Conservation (phyloP, 2,113 vertebrate genomes). For the Rousettus leschenaultii region DNA sequence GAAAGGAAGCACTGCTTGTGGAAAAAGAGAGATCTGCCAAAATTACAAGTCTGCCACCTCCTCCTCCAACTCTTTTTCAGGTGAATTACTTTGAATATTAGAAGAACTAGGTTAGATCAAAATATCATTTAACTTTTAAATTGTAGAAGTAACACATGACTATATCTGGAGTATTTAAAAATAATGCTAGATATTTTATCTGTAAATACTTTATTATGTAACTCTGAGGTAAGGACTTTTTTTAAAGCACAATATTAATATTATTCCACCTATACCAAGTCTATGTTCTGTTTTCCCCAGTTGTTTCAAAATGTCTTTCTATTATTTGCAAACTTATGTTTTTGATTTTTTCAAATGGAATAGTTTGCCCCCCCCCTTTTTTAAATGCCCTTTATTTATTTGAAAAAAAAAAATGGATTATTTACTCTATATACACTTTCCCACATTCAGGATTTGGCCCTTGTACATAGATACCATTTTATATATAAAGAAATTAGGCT, state of each 20-base stretch:
- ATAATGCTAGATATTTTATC: not conserved
- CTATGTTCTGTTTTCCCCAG: not conserved
- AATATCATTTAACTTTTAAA: slow-evolving; percentile 24
- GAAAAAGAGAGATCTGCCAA: slow-evolving; percentile 91
- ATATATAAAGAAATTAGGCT: not conserved
- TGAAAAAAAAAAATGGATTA: not conserved
- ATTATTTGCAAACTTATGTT: slow-evolving; percentile 12
- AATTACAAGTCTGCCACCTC: slow-evolving; percentile 88
- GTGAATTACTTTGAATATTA: slow-evolving; percentile 73
- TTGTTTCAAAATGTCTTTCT: not conserved
- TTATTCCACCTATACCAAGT: not conserved
- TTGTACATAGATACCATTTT: not conserved
- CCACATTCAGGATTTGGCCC: not conserved
- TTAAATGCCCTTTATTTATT: not conserved
- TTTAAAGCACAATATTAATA: not conserved
- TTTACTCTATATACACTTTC: not conserved
- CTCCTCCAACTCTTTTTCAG: slow-evolving; percentile 85
- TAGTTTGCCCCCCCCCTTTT: not conserved
- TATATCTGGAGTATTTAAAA: slow-evolving; percentile 29
- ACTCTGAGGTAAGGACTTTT: not conserved
- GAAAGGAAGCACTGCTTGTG: slow-evolving; percentile 87
- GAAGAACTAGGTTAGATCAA: not conserved
- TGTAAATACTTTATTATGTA: not conserved
- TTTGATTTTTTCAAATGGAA: not conserved
- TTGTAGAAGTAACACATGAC: not conserved